Evolutionary conservation across 2,888 invertebrate genomes (phyloP).

Genomic region (Gryllus longicercus): DNA sequence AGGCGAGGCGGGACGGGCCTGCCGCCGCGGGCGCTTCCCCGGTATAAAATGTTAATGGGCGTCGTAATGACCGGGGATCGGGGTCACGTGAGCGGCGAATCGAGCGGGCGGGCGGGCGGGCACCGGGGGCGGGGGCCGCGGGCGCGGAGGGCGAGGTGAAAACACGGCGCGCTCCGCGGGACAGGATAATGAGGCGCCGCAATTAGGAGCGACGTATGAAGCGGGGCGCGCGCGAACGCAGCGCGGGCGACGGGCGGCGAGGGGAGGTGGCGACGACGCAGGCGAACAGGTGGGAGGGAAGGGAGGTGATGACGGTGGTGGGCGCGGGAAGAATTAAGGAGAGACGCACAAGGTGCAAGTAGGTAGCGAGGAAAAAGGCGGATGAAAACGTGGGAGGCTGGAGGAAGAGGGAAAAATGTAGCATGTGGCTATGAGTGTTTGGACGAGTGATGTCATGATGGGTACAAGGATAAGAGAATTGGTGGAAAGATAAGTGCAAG

Average conservation of each 20-base stretch:
- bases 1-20: background rate
- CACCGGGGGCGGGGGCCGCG: background rate
- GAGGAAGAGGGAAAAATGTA: too few species aligned
- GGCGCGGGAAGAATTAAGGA: too few species aligned
- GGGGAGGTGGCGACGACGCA: too few species aligned
- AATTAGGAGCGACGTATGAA: background rate
- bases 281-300: background rate
- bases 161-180: background rate
- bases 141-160: background rate
- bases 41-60: slow-evolving; percentile 31
- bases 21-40: slow-evolving; percentile 23
- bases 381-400: too few species aligned
- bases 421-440: too few species aligned
- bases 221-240: background rate
- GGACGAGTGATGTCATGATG: too few species aligned
- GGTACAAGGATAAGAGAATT: too few species aligned
- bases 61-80: slow-evolving; percentile 30
- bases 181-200: background rate
- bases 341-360: too few species aligned
- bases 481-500: too few species aligned
- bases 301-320: background rate
- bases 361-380: too few species aligned
- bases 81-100: slow-evolving; percentile 24
- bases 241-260: background rate
- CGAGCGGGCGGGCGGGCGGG: background rate